A percentile compares a stretch with the other conserved stretches of the same genome.
phyloP scores from a whole-genome alignment of 2,797 vertebrate genomes.

The Antrozous pallidus region DNA sequence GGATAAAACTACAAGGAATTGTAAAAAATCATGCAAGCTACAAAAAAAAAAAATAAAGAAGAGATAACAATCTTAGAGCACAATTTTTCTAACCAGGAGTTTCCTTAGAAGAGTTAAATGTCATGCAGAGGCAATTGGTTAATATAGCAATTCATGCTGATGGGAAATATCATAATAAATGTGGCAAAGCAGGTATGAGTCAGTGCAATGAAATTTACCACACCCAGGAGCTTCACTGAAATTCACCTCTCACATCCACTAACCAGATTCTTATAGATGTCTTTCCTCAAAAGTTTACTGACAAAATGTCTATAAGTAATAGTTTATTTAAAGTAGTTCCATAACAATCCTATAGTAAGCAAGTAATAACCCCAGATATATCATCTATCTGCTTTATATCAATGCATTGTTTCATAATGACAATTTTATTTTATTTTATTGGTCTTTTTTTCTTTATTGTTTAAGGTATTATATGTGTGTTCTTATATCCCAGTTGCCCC shows the following conservation, averaged over 20 bases:
- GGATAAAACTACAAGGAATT: not conserved
- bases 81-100: not conserved
- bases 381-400: not conserved
- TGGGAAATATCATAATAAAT: not conserved
- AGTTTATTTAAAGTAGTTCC: slow-evolving; percentile 50
- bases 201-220: not conserved
- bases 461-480: no score
- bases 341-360: slow-evolving; percentile 11
- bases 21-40: not conserved
- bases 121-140: not conserved
- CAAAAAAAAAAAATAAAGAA: not conserved
- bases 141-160: not conserved
- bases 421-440: slow-evolving; percentile 39
- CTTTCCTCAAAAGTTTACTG: slow-evolving; percentile 47
- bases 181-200: not conserved
- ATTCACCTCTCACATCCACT: not conserved
- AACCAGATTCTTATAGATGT: not conserved
- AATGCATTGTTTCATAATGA: slow-evolving; percentile 29
- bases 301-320: slow-evolving; percentile 51
- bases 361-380: slow-evolving; percentile 25
- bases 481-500: no score
- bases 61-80: not conserved
- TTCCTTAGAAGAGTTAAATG: slow-evolving; percentile 6
- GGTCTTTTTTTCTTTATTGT: no score
- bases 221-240: slow-evolving; percentile 1